These are phyloP conservation scores for Accipiter cooperii DNA, from an alignment of 2,113 vertebrate genomes.

Conservation along the genomic window DNA sequence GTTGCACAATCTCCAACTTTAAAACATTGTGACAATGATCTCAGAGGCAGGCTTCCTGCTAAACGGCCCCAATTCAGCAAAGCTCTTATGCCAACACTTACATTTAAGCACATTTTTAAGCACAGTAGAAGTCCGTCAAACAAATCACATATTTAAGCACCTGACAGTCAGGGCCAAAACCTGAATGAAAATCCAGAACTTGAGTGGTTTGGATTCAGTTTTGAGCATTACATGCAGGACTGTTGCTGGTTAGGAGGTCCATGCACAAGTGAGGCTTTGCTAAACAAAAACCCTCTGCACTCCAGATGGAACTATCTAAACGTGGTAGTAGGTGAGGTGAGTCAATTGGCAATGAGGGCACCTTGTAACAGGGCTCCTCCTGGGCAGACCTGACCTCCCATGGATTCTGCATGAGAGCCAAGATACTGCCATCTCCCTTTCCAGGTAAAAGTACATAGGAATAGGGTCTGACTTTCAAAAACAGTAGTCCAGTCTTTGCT, in stretches of 20 bases:
- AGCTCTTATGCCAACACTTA: not conserved
- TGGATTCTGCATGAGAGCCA: not conserved
- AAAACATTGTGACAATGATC: slow-evolving; percentile 25
- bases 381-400: rapidly evolving
- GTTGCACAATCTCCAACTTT: slow-evolving; percentile 29
- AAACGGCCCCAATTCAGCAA: not conserved
- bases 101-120: not conserved
- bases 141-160: not conserved
- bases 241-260: not conserved
- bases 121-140: not conserved
- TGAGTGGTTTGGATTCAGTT: not conserved
- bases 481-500: not conserved
- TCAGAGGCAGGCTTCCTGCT: not conserved
- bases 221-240: not conserved
- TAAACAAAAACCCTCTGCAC: not conserved
- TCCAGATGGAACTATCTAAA: not conserved
- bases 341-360: not conserved
- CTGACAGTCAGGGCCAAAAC: not conserved
- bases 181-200: not conserved
- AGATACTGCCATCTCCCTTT: not conserved
- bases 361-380: not conserved
- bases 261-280: not conserved
- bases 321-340: not conserved
- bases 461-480: not conserved
- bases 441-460: rapidly evolving